Conservation (phyloP, 1,140 invertebrate species). For the Drosophila lini region DNA sequence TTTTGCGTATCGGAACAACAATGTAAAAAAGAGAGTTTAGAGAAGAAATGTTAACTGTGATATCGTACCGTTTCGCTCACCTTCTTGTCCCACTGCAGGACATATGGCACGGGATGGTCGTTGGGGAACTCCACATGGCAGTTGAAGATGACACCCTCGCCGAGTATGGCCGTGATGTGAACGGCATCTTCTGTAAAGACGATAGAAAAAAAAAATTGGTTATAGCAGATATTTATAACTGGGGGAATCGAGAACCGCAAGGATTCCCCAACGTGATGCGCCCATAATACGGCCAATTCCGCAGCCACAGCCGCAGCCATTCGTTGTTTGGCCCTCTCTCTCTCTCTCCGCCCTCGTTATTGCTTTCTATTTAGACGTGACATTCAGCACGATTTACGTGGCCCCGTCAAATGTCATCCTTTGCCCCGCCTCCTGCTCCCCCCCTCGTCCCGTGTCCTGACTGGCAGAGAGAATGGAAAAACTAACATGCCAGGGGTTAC, state of each 20-base stretch:
- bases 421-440: background rate
- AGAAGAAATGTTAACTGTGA: slow-evolving; percentile 86
- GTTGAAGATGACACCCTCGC: slow-evolving; percentile 97
- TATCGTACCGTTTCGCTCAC: slow-evolving; percentile 97
- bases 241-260: slow-evolving; percentile 5
- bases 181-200: slow-evolving; percentile 92
- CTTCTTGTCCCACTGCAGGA: slow-evolving; percentile 99
- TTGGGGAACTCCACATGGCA: slow-evolving; percentile 98
- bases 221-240: slow-evolving; percentile 1
- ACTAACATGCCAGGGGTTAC: slow-evolving; percentile 29
- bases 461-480: background rate
- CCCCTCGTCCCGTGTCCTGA: background rate
- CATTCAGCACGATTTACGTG: slow-evolving; percentile 70
- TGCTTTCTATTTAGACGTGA: slow-evolving; percentile 62
- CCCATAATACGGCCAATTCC: slow-evolving; percentile 59
- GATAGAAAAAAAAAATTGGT: background rate
- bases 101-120: slow-evolving; percentile 96
- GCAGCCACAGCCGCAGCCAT: slow-evolving; percentile 38
- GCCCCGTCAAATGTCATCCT: slow-evolving; percentile 47
- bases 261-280: slow-evolving; percentile 42
- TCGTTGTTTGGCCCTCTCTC: background rate
- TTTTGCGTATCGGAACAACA: slow-evolving; percentile 81
- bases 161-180: slow-evolving; percentile 97
- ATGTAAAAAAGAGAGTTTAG: slow-evolving; percentile 87
- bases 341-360: slow-evolving; percentile 24